These are phyloP conservation scores for Pterostichus madidus DNA, from an alignment of 2,888 invertebrate genomes.

Conservation along the genomic window DNA sequence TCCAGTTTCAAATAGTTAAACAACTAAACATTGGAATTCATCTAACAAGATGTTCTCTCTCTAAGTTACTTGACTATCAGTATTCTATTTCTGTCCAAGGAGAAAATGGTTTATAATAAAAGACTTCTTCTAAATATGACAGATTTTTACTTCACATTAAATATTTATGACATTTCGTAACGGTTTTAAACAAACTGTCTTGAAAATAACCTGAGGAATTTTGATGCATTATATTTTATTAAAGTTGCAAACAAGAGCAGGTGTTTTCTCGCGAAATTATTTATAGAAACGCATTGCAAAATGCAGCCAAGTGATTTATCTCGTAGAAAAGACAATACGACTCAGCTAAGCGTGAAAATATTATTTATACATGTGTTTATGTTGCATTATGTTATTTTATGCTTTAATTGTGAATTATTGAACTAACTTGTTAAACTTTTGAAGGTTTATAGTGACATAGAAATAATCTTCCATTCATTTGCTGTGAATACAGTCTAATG, in stretches of 20 bases:
- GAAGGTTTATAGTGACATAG: too few species aligned
- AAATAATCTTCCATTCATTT: too few species aligned
- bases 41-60: conserved; percentile 23
- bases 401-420: too few species aligned
- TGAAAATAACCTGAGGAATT: too few species aligned
- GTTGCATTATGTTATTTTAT: too few species aligned
- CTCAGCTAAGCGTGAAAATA: conserved; percentile 7
- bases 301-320: conserved; percentile 3
- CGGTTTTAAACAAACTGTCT: background rate
- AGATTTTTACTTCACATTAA: conserved; percentile 34
- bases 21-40: conserved; percentile 38
- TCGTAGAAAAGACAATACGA: background rate
- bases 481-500: too few species aligned
- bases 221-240: too few species aligned
- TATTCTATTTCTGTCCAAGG: conserved; percentile 57
- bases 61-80: conserved; percentile 10
- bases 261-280: conserved; percentile 6
- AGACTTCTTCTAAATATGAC: conserved; percentile 55
- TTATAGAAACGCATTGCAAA: conserved; percentile 2
- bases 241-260: conserved; percentile 1
- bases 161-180: conserved; percentile 43
- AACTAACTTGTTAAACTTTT: too few species aligned
- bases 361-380: background rate
- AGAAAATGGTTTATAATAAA: conserved; percentile 55
- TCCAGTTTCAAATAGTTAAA: conserved; percentile 43